A percentile compares a stretch with the other conserved stretches of the same genome.
These are phyloP conservation scores for Hydraecia micacea DNA, from an alignment of 2,888 invertebrate genomes.

Conservation along the genomic window DNA sequence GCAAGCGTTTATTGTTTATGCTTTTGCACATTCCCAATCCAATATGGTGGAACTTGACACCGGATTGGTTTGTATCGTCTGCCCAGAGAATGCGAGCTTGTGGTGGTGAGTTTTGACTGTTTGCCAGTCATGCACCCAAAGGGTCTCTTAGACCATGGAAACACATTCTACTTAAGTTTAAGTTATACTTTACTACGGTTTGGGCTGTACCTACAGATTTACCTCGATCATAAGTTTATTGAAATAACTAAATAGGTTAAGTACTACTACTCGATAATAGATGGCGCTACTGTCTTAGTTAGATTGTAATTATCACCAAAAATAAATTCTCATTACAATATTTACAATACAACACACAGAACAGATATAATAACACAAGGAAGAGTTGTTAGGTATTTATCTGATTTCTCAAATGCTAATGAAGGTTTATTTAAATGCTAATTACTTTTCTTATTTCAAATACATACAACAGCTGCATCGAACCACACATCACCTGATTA, in stretches of 20 bases:
- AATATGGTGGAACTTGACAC: conserved; percentile 64
- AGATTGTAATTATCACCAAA: neutral
- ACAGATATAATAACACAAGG: neutral
- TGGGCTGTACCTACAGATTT: neutral
- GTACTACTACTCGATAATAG: conserved; percentile 67
- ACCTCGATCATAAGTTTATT: neutral
- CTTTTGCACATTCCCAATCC: conserved; percentile 71
- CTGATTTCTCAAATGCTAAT: conserved; percentile 20
- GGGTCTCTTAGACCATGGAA: neutral
- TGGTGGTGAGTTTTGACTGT: conserved; percentile 4
- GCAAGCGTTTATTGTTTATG: conserved; percentile 72
- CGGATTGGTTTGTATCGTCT: conserved; percentile 32
- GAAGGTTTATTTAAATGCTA: conserved; percentile 24
- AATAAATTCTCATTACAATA: neutral
- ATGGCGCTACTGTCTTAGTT: conserved; percentile 57
- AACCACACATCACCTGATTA: conserved; percentile 44
- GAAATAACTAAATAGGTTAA: neutral
- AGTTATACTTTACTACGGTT: neutral
- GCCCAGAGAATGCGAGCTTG: conserved; percentile 11
- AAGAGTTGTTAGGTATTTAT: conserved; percentile 5
- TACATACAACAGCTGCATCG: conserved; percentile 25
- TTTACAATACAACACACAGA: neutral
- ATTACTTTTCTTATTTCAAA: conserved; percentile 31
- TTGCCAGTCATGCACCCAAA: neutral
- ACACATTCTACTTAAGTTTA: neutral